Evolutionary conservation across 2,113 vertebrate genomes (phyloP).

Genomic region (Erythrolamprus reginae): DNA sequence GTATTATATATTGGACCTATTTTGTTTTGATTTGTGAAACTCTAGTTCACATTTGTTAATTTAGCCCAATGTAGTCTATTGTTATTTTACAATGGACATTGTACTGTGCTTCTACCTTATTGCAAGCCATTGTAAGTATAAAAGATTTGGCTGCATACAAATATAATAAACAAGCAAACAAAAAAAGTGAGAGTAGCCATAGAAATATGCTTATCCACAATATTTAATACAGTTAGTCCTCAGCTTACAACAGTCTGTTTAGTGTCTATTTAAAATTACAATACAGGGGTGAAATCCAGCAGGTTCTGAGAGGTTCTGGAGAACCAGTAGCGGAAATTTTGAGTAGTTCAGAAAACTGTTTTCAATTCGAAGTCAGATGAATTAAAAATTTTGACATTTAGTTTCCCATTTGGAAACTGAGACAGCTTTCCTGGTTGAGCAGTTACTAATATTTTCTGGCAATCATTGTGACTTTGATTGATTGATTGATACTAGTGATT

Average conservation of each 20-base stretch:
- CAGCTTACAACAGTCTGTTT: not conserved
- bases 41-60: not conserved
- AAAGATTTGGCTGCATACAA: not conserved
- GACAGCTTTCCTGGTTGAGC: constrained; percentile 22
- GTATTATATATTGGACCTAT: not conserved
- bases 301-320: too few relatives aligned
- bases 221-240: not conserved
- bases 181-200: not conserved
- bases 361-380: not conserved
- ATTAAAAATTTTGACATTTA: constrained; percentile 12
- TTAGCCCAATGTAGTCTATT: not conserved
- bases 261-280: not conserved
- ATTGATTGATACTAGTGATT: constrained; percentile 52
- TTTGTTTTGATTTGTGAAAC: not conserved
- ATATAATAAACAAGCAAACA: not conserved
- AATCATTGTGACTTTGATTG: constrained; percentile 46
- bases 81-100: not conserved
- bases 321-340: too few relatives aligned
- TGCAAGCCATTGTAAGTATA: not conserved
- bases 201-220: not conserved
- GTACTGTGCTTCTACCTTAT: not conserved
- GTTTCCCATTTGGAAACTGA: constrained; percentile 26
- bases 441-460: constrained; percentile 57
- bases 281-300: too few relatives aligned
- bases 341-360: too few relatives aligned